Conservation (phyloP, 2,888 invertebrate genomes). For the Tridacna gigas region DNA sequence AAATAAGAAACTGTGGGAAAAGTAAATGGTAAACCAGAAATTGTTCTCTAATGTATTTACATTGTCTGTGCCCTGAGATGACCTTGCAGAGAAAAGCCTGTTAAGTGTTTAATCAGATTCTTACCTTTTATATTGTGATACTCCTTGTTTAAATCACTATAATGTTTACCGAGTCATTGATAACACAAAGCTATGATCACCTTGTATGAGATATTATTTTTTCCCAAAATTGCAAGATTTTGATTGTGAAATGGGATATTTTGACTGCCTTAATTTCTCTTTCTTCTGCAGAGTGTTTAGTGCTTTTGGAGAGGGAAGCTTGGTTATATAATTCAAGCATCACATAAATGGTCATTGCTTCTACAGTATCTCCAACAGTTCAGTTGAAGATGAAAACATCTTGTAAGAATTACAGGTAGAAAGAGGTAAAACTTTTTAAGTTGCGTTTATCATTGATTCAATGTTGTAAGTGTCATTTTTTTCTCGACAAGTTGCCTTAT, state of each 20-base stretch:
- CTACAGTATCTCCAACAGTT: background rate
- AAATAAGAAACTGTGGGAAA: background rate
- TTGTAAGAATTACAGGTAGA: background rate
- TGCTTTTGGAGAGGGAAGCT: no score
- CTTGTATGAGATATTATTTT: no score
- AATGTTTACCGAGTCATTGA: conserved; percentile 4
- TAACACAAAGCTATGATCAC: background rate
- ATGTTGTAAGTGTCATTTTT: conserved; percentile 29
- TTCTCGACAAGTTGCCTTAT: conserved; percentile 48
- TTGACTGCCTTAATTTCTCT: no score
- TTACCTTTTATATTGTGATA: conserved; percentile 9
- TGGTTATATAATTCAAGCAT: no score
- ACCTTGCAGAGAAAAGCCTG: background rate
- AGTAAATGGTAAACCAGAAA: background rate
- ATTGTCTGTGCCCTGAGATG: background rate
- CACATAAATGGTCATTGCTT: no score
- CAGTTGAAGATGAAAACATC: background rate
- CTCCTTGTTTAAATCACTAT: conserved; percentile 7
- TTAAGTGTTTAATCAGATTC: conserved; percentile 8
- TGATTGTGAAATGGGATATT: no score
- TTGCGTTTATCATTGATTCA: conserved; percentile 26
- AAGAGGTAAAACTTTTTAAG: background rate
- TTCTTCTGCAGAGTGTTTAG: no score
- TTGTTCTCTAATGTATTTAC: no score
- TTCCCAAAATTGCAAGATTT: no score